Conservation (phyloP, 1,140 invertebrate genomes). For the Drosophila murphyi region DNA sequence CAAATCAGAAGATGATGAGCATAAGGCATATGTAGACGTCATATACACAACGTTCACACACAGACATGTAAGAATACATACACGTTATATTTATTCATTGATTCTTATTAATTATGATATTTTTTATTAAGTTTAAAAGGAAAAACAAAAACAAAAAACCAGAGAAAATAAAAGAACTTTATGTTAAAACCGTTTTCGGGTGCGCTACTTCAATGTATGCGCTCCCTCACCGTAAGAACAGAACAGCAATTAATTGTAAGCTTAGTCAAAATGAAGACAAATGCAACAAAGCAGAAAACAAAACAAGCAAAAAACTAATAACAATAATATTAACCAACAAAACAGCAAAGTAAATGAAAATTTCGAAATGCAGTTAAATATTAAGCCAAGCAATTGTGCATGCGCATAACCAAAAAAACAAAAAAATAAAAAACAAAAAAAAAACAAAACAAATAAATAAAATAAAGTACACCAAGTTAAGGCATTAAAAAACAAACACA, state of each 20-base stretch:
- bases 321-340: conserved; percentile 44
- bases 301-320: conserved; percentile 46
- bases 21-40: conserved; percentile 27
- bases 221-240: conserved; percentile 69
- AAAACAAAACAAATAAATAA: conserved; percentile 43
- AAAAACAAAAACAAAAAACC: conserved; percentile 33
- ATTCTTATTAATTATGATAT: conserved; percentile 80
- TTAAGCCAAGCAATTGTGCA: conserved; percentile 70
- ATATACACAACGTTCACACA: conserved; percentile 38
- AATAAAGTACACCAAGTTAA: conserved; percentile 28
- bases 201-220: conserved; percentile 1
- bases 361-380: conserved; percentile 68
- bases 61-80: conserved; percentile 59
- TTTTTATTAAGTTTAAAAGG: conserved; percentile 73
- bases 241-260: conserved; percentile 83
- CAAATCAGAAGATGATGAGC: conserved; percentile 28
- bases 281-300: conserved; percentile 53
- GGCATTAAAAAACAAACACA: conserved; percentile 34
- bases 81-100: conserved; percentile 82
- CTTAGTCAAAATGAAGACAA: conserved; percentile 80
- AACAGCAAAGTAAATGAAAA: conserved; percentile 41
- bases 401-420: conserved; percentile 61
- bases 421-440: conserved; percentile 21
- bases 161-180: conserved; percentile 55
- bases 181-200: conserved; percentile 72